Base-by-base conservation (phyloP, 1,140 invertebrate species). In the Trichoplusia ni region DNA sequence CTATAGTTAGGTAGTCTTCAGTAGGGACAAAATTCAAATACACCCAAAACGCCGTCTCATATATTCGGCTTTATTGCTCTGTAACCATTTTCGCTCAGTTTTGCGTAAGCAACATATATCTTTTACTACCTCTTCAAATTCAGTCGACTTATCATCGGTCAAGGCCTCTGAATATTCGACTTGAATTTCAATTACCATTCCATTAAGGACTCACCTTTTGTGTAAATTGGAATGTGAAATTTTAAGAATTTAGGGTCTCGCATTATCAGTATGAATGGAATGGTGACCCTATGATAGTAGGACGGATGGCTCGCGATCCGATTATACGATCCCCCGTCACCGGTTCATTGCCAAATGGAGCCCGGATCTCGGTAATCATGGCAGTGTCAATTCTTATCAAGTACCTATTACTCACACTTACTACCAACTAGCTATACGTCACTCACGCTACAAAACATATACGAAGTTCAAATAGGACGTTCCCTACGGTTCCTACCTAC, bases 291-390 rank as follows among this genome's bases (percentile, higher is more conserved):
- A 6, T 3, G 29, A 23, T 9, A 13, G 19, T 27, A 6, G 31
- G 49, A 58, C 46, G 62, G 64, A 63, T 67, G 64, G 69, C 47
- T 64, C 60, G 29, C 58, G 66, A 74, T 70, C 62, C 64, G 64
- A 75, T 75, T 69, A 71, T 29, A 23, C 64, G 69, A 18, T 44
- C 47, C 64, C 47, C 56, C 29, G 68, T 66, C 68, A 58, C 7
- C 21, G 42, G 29, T 21, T 64, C 44, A 27, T 29, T 27, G 46
- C 33, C 40, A 54, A 44, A 51, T 44, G 19, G 44, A 46, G 23
- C 37, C 42, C 65, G 65, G 66, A 69, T 61, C 59, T 46, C 16
- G 19, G 51, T 58, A 64, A 67, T 61, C 59, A 56, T 69, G 16
- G 40, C 65, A 51, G 25, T 58, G 65, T 56, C 65, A 59, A 38